Percentiles rank a stretch among this genome's conserved stretches.
Evolutionary conservation across 2,888 invertebrate genomes (phyloP).

Genomic region (Fabriciana adippe): DNA sequence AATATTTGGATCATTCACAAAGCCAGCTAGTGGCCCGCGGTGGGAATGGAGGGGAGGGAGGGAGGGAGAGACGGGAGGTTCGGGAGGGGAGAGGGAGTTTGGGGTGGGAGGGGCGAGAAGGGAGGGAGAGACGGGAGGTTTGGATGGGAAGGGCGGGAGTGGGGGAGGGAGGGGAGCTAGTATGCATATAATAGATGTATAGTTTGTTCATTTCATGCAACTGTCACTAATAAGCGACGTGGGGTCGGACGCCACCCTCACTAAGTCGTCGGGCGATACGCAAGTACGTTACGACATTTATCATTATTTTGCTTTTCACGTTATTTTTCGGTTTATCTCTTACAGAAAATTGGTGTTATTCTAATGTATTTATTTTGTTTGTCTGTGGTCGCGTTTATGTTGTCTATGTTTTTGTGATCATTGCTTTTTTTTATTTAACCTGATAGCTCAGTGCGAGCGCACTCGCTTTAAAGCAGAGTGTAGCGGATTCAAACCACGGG

Average conservation of each 20-base stretch:
- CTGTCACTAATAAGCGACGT: constrained; percentile 80
- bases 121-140: not conserved
- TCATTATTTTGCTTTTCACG: constrained; percentile 54
- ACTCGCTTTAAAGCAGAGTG: too few relatives aligned
- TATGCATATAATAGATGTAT: constrained; percentile 73
- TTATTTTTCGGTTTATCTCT: not conserved
- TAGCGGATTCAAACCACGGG: too few relatives aligned
- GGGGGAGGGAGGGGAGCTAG: constrained; percentile 27
- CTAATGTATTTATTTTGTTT: constrained; percentile 15
- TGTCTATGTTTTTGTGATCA: too few relatives aligned
- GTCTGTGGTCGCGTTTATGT: too few relatives aligned
- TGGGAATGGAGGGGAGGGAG: not conserved
- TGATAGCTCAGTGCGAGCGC: too few relatives aligned
- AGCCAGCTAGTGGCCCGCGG: not conserved
- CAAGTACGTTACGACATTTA: constrained; percentile 71
- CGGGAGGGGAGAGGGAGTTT: not conserved
- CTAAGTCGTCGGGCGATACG: constrained; percentile 77
- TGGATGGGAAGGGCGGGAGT: not conserved
- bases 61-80: too few relatives aligned
- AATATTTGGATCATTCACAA: constrained; percentile 9
- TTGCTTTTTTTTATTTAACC: too few relatives aligned
- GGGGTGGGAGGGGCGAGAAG: not conserved
- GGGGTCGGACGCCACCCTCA: constrained; percentile 75
- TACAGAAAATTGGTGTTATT: constrained; percentile 39
- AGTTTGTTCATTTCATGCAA: constrained; percentile 83